A percentile compares a stretch with the other conserved stretches of the same genome.
phyloP scores from a whole-genome alignment of 2,888 invertebrate genomes.

The Chaitophorus viminalis region DNA sequence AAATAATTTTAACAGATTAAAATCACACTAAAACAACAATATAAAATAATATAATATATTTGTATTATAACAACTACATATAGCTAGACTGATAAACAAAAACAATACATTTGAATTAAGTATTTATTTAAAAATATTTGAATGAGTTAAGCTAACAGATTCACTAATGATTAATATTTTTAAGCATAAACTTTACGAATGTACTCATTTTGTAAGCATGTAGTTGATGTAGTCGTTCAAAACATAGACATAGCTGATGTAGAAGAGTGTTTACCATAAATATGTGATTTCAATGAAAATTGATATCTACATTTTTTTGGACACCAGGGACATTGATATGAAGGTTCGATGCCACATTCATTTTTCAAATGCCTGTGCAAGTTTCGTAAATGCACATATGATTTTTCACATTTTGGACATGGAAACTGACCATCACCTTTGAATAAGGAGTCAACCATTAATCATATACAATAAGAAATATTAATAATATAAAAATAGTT shows the following conservation, averaged over 20 bases:
- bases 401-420: conserved; percentile 57
- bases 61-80: not conserved
- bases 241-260: conserved; percentile 24
- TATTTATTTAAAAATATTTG: too few relatives aligned
- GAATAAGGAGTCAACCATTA: conserved; percentile 33
- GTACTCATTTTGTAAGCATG: not conserved
- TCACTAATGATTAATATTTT: not conserved
- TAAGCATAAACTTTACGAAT: not conserved
- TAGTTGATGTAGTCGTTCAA: not conserved
- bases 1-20: conserved; percentile 3
- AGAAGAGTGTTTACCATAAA: conserved; percentile 48
- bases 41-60: not conserved
- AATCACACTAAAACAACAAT: not conserved
- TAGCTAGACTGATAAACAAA: not conserved
- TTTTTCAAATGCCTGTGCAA: conserved; percentile 58
- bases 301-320: conserved; percentile 53
- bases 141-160: too few relatives aligned
- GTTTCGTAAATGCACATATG: conserved; percentile 51
- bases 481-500: conserved; percentile 1
- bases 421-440: conserved; percentile 37
- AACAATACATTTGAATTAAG: not conserved
- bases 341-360: conserved; percentile 58
- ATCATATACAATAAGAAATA: conserved; percentile 52
- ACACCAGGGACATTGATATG: conserved; percentile 56
- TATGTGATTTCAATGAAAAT: conserved; percentile 54